Conservation (phyloP, 2,888 invertebrate species). For the Lochmaea capreae region DNA sequence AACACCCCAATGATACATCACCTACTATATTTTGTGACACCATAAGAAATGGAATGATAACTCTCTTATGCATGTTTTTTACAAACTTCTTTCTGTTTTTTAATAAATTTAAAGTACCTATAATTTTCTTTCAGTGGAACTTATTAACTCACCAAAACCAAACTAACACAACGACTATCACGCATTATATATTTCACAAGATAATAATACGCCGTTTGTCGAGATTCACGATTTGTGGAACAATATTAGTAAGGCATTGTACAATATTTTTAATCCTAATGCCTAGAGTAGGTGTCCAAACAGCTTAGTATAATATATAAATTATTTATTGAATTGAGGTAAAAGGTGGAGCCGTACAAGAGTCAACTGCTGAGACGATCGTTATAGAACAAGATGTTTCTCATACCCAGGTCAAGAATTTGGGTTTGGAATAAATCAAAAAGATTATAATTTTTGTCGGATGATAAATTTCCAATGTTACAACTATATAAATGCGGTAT, state of each 20-base stretch:
- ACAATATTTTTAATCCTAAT: conserved; percentile 21
- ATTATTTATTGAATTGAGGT: conserved; percentile 17
- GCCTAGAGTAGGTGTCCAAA: conserved; percentile 22
- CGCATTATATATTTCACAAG: neutral
- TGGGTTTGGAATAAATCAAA: neutral
- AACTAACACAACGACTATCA: neutral
- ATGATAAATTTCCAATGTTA: neutral
- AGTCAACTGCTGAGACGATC: neutral
- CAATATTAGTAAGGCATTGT: conserved; percentile 16
- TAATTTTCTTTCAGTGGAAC: too few species aligned
- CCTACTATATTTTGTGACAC: too few species aligned
- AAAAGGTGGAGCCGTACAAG: neutral
- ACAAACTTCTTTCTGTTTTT: too few species aligned
- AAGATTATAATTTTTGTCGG: neutral
- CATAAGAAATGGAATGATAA: too few species aligned
- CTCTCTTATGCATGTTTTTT: too few species aligned
- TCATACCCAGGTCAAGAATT: neutral
- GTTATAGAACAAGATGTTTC: neutral
- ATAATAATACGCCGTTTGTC: neutral
- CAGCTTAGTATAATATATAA: conserved; percentile 14
- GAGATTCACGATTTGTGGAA: neutral
- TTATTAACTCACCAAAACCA: neutral
- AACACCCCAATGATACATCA: too few species aligned
- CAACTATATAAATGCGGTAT: neutral
- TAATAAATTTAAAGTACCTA: too few species aligned